phyloP scores from a whole-genome alignment of 2,888 invertebrate species.

The Drosophila atroscutellata region DNA sequence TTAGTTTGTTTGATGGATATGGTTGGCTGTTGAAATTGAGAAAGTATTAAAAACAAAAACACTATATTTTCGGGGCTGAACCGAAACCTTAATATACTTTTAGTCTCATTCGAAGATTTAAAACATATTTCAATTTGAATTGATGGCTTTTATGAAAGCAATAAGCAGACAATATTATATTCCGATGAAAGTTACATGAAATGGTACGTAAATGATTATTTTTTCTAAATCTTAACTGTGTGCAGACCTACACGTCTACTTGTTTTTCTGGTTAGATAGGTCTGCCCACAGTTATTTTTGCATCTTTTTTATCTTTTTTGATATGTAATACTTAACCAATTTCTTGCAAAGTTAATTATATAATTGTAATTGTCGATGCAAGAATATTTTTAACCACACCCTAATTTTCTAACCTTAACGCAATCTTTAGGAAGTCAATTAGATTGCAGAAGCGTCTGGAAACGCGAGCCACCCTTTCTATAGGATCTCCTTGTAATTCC shows the following conservation, averaged over 20 bases:
- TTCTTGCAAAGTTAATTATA: background rate
- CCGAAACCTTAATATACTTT: background rate
- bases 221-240: background rate
- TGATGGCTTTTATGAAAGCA: background rate
- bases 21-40: slow-evolving; percentile 37
- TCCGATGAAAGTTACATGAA: background rate
- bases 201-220: background rate
- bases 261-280: background rate
- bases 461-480: slow-evolving; percentile 36
- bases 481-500: slow-evolving; percentile 46
- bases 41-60: background rate
- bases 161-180: no score
- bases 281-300: background rate
- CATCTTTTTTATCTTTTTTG: background rate
- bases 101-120: background rate
- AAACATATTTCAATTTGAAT: background rate
- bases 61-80: background rate
- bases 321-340: background rate
- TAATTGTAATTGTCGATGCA: background rate
- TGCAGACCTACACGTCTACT: background rate
- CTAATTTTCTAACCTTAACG: slow-evolving; percentile 38
- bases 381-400: background rate
- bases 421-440: slow-evolving; percentile 52
- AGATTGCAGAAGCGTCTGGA: slow-evolving; percentile 54
- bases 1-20: slow-evolving; percentile 43